These are phyloP conservation scores for Yponomeuta plumbellus DNA, from an alignment of 2,888 invertebrate genomes.

Conservation along the genomic window DNA sequence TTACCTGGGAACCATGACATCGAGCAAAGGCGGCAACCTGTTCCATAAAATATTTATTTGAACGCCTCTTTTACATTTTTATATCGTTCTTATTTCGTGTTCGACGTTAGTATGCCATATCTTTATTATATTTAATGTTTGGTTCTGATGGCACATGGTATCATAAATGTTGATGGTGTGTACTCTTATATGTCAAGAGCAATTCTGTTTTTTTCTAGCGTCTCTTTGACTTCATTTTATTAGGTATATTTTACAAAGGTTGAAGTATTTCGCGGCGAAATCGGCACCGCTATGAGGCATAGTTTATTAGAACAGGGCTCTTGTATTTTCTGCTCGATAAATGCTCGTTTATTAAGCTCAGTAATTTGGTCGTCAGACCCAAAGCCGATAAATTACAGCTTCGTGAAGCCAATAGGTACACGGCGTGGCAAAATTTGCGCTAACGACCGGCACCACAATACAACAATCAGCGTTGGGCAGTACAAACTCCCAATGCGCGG, in stretches of 20 bases:
- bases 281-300: background rate
- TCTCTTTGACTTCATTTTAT: slow-evolving; percentile 5
- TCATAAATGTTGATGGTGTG: slow-evolving; percentile 20
- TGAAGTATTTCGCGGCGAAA: background rate
- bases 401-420: slow-evolving; percentile 44
- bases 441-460: slow-evolving; percentile 38
- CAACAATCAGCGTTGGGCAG: slow-evolving; percentile 21
- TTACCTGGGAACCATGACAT: slow-evolving; percentile 26
- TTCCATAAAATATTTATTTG: slow-evolving; percentile 44
- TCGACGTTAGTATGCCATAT: slow-evolving; percentile 33
- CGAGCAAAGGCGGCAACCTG: slow-evolving; percentile 29
- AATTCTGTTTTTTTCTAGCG: background rate
- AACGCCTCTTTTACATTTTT: slow-evolving; percentile 41
- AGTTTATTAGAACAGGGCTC: slow-evolving; percentile 7
- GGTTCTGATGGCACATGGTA: slow-evolving; percentile 18
- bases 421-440: slow-evolving; percentile 33
- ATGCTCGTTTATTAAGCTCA: slow-evolving; percentile 48
- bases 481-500: slow-evolving; percentile 20
- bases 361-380: slow-evolving; percentile 50
- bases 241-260: background rate
- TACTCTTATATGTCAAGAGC: background rate
- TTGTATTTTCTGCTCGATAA: slow-evolving; percentile 34
- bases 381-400: slow-evolving; percentile 50
- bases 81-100: slow-evolving; percentile 39
- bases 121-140: slow-evolving; percentile 33